Conservation (phyloP, 1,140 invertebrate genomes). For the Drosophila neocordata region DNA sequence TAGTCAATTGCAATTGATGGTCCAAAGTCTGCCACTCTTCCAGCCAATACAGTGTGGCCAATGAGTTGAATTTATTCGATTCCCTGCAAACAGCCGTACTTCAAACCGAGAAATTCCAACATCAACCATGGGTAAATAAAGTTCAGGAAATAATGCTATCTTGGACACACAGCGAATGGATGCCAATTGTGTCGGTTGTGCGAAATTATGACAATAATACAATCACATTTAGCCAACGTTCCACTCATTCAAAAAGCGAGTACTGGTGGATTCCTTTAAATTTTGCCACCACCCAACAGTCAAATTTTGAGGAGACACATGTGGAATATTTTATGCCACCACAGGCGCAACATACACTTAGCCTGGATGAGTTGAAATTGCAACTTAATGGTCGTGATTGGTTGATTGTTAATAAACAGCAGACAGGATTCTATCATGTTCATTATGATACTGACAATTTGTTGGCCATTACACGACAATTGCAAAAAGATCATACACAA, state of each 20-base stretch:
- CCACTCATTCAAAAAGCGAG: slow-evolving; percentile 65
- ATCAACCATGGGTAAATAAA: slow-evolving; percentile 43
- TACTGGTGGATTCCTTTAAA: slow-evolving; percentile 85
- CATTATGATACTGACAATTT: slow-evolving; percentile 85
- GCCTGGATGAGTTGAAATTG: slow-evolving; percentile 52
- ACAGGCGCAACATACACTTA: slow-evolving; percentile 43
- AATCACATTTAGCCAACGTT: slow-evolving; percentile 82
- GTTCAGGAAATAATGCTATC: slow-evolving; percentile 82
- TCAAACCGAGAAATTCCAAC: slow-evolving; percentile 64
- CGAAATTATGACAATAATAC: slow-evolving; percentile 82
- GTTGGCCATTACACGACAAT: slow-evolving; percentile 83
- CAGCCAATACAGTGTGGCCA: slow-evolving; percentile 73
- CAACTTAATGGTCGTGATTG: slow-evolving; percentile 82
- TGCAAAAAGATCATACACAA: slow-evolving; percentile 77
- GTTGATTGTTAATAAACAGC: slow-evolving; percentile 86
- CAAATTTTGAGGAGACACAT: slow-evolving; percentile 83
- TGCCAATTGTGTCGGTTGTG: slow-evolving; percentile 84
- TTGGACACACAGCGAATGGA: slow-evolving; percentile 84
- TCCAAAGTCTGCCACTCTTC: slow-evolving; percentile 55
- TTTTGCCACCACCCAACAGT: slow-evolving; percentile 82
- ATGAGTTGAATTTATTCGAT: slow-evolving; percentile 70
- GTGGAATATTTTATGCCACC: slow-evolving; percentile 73
- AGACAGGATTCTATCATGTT: slow-evolving; percentile 87
- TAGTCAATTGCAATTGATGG: slow-evolving; percentile 77
- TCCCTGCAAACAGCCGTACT: slow-evolving; percentile 83